phyloP scores from a whole-genome alignment of 1,140 invertebrate species.

The Stratiolaelaps scimitus region DNA sequence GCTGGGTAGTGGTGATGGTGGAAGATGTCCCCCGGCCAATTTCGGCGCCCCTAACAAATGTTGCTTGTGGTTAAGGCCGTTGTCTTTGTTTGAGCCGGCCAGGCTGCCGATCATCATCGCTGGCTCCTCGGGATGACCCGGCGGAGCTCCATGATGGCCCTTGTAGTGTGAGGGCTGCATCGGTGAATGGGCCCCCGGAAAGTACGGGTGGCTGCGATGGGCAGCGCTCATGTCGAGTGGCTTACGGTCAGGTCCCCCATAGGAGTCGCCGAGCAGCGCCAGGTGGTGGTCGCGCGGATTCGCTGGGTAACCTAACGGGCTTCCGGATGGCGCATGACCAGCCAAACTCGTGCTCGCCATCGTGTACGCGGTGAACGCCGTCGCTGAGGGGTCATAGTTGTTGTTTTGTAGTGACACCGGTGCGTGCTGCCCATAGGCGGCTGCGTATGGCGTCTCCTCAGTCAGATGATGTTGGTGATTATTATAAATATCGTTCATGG shows the following conservation, averaged over 20 bases:
- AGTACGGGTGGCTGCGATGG: slow-evolving; percentile 20
- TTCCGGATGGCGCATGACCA: neutral
- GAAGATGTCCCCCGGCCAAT: slow-evolving; percentile 15
- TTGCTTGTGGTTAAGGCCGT: slow-evolving; percentile 16
- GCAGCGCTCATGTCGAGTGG: slow-evolving; percentile 23
- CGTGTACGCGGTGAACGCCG: slow-evolving; percentile 12
- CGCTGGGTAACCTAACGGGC: neutral
- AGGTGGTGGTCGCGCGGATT: slow-evolving; percentile 9
- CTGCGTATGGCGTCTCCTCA: slow-evolving; percentile 4
- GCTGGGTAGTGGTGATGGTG: slow-evolving; percentile 18
- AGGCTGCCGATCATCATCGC: slow-evolving; percentile 23
- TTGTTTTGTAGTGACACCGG: slow-evolving; percentile 26
- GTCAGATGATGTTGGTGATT: slow-evolving; percentile 15
- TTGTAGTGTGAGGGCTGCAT: neutral
- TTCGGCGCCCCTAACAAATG: slow-evolving; percentile 4
- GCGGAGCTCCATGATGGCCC: slow-evolving; percentile 13
- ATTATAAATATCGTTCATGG: slow-evolving; percentile 22
- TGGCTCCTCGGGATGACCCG: slow-evolving; percentile 11
- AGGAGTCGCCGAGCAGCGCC: slow-evolving; percentile 2
- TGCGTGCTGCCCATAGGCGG: slow-evolving; percentile 11
- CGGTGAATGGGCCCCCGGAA: slow-evolving; percentile 8
- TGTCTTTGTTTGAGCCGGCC: slow-evolving; percentile 22
- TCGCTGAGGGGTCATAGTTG: slow-evolving; percentile 20
- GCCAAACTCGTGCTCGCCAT: slow-evolving; percentile 12
- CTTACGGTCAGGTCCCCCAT: slow-evolving; percentile 4